Base-by-base conservation (phyloP, 2,113 vertebrate genomes). In the Theristicus caerulescens region DNA sequence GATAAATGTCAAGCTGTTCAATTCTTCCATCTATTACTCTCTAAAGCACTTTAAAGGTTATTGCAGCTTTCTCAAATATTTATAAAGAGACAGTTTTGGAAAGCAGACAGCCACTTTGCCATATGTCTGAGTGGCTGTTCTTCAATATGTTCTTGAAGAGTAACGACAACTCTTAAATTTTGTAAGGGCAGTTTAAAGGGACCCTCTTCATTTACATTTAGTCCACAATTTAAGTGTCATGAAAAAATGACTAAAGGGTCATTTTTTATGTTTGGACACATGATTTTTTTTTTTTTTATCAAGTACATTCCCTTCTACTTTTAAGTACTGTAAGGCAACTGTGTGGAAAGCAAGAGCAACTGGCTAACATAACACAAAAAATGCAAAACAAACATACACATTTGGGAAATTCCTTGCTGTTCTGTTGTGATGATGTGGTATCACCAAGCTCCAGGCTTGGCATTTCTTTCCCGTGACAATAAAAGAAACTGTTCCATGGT, bases 101-200 rank as follows among this genome's bases (percentile, higher is more conserved):
- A 93, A 95, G 69, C 87, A 91, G 81, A 47, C 52, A 69, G 73
- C 34, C 89, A 69, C 82, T 95, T 93, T 94, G 73, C 81, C 78
- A 36, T 91, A 72, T 89, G 86, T 70, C n/a, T 90, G 46, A 86
- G 88, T 81, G 65, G 40, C 52, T 91, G 52, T 72, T 87, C 59
- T 81, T 91, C 83, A 86, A 81, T 59, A 82, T 55, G 72, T 44
- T 94, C 72, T 83, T 58, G 38, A 94, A 86, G 32, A 97, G 25
- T 89, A 94, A 95, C 67, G 83, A 55, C 27, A 84, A 71, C 55
- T 78, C 55, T 59, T 84, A n/a, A 61, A 14, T 32, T 55, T 70
- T 80, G 80, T 31, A 70, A 90, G 59, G 38, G 16, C 38, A 66
- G 21, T 91, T 94, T 81, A 88, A 91, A 95, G n/a, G 14, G 5